Evolutionary conservation across 2,113 vertebrate genomes (phyloP).

Genomic region (Emberiza fucata): DNA sequence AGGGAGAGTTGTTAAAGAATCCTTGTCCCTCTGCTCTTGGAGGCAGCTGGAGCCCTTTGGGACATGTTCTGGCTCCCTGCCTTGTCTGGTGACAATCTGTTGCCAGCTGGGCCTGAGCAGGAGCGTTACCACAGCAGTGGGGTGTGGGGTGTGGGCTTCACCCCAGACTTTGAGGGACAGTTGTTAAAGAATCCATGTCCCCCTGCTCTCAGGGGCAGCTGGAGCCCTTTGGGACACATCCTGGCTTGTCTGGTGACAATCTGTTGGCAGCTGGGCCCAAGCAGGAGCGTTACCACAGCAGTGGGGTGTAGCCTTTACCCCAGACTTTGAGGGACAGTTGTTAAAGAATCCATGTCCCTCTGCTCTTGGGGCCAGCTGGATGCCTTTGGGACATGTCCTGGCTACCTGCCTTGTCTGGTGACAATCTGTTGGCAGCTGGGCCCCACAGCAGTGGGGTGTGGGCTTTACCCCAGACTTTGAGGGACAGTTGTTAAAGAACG

Average conservation of each 20-base stretch:
- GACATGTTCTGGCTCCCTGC: no score
- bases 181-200: neutral
- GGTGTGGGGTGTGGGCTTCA: neutral
- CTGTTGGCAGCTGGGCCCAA: neutral
- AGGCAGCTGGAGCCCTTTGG: no score
- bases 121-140: neutral
- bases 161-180: fast-evolving
- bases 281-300: neutral
- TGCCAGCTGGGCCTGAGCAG: neutral
- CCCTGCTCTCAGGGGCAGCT: no score
- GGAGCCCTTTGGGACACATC: no score
- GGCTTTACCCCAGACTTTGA: neutral
- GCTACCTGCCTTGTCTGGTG: neutral
- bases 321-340: neutral
- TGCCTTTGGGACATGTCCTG: no score
- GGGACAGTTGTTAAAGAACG: neutral
- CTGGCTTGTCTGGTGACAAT: no score
- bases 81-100: neutral
- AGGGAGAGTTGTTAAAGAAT: neutral
- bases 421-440: neutral
- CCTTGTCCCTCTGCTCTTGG: no score
- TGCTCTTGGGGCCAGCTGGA: no score
- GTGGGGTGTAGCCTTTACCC: neutral
- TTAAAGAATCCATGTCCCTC: neutral
- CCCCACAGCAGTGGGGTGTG: neutral